These are phyloP conservation scores for Ramazzottius varieornatus DNA, from an alignment of 2,888 invertebrate genomes.

Conservation along the genomic window DNA sequence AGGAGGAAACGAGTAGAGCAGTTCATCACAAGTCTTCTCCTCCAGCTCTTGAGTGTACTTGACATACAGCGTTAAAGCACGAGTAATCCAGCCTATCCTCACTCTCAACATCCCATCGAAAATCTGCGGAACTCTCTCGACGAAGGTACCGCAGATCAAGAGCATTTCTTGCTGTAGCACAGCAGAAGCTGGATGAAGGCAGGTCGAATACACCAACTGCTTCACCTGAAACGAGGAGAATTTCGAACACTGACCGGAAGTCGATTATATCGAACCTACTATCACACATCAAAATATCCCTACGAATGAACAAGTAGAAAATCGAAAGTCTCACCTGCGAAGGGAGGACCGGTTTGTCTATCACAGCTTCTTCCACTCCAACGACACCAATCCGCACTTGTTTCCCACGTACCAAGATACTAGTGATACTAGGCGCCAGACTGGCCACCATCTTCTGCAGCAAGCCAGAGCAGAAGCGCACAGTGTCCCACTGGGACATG, in stretches of 20 bases:
- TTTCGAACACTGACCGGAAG: too few species aligned
- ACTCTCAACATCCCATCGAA: slow-evolving; percentile 76
- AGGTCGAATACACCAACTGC: slow-evolving; percentile 11
- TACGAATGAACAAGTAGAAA: too few species aligned
- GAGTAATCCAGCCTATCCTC: slow-evolving; percentile 33
- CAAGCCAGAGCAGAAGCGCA: slow-evolving; percentile 75
- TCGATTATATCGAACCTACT: too few species aligned
- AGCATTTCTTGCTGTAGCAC: slow-evolving; percentile 78
- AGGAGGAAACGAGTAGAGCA: slow-evolving; percentile 17
- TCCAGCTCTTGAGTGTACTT: not conserved
- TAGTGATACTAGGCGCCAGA: slow-evolving; percentile 90
- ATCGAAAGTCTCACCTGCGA: too few species aligned
- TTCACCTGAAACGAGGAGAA: too few species aligned
- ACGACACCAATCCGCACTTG: slow-evolving; percentile 77
- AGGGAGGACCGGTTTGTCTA: slow-evolving; percentile 90
- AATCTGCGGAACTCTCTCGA: slow-evolving; percentile 68
- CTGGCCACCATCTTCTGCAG: slow-evolving; percentile 84
- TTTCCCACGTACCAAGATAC: slow-evolving; percentile 85
- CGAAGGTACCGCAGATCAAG: slow-evolving; percentile 69
- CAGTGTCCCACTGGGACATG: slow-evolving; percentile 35
- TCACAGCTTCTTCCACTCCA: slow-evolving; percentile 75
- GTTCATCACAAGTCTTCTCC: slow-evolving; percentile 6
- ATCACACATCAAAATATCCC: too few species aligned
- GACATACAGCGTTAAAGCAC: not conserved
- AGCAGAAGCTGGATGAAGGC: slow-evolving; percentile 42